Percentiles rank a stretch among this genome's conserved stretches.
phyloP scores from a whole-genome alignment of 1,140 invertebrate species.

The Pseudoatta argentina region DNA sequence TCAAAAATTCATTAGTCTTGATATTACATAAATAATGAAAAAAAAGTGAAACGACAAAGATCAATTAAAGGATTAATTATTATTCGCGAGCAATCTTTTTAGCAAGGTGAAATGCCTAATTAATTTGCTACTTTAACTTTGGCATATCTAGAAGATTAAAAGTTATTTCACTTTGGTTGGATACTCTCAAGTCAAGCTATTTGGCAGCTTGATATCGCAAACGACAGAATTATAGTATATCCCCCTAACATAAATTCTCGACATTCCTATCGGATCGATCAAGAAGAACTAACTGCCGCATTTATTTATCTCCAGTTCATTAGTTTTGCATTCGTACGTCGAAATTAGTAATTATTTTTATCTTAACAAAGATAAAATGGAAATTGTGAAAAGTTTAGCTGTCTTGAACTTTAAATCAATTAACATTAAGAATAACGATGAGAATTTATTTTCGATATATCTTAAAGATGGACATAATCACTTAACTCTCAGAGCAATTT shows the following conservation, averaged over 20 bases:
- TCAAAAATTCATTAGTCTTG: slow-evolving; percentile 7
- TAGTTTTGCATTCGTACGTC: slow-evolving; percentile 23
- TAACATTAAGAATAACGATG: not conserved
- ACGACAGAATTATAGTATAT: slow-evolving; percentile 4
- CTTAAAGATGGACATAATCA: not conserved
- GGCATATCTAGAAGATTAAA: slow-evolving; percentile 22
- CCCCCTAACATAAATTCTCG: not conserved
- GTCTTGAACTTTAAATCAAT: not conserved
- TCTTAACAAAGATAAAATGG: slow-evolving; percentile 1
- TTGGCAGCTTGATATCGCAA: slow-evolving; percentile 16
- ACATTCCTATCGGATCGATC: slow-evolving; percentile 38
- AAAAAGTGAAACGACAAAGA: not conserved
- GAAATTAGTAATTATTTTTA: slow-evolving; percentile 39
- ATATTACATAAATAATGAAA: not conserved
- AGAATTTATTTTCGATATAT: not conserved
- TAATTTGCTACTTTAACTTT: slow-evolving; percentile 24
- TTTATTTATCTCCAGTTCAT: slow-evolving; percentile 17
- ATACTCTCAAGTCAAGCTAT: not conserved
- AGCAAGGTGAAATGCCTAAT: not conserved
- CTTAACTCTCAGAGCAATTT: not conserved
- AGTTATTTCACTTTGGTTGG: slow-evolving; percentile 7
- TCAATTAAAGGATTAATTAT: slow-evolving; percentile 30
- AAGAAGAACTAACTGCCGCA: not conserved
- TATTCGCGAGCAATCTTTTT: slow-evolving; percentile 24
- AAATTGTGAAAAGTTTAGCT: not conserved